phyloP scores from a whole-genome alignment of 2,113 vertebrate genomes.

The Pomatorhinus ruficollis region DNA sequence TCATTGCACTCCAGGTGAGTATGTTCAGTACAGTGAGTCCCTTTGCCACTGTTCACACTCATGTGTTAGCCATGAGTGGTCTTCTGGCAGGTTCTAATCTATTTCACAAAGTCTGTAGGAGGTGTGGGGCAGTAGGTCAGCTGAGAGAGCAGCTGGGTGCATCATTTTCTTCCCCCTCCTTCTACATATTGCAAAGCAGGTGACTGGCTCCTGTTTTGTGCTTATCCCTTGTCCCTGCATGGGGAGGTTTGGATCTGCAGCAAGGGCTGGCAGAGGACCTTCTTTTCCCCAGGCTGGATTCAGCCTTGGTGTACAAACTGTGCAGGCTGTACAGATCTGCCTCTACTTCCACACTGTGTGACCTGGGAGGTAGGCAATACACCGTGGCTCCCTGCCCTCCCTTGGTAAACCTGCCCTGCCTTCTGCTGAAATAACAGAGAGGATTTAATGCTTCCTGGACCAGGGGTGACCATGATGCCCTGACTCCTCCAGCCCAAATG shows the following conservation, averaged over 20 bases:
- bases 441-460: not conserved
- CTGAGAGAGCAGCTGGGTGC: not conserved
- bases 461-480: not conserved
- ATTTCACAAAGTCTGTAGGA: not conserved
- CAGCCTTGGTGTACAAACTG: not conserved
- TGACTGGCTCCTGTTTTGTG: not conserved
- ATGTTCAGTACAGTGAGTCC: not conserved
- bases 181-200: fast-evolving
- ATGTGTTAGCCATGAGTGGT: not conserved
- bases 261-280: not conserved
- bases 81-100: not conserved
- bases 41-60: not conserved
- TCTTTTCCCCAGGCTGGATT: not conserved
- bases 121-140: not conserved
- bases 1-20: not conserved
- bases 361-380: not conserved
- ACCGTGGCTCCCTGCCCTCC: not conserved
- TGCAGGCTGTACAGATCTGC: not conserved
- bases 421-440: not conserved
- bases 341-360: not conserved
- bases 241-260: not conserved
- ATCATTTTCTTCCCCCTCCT: not conserved
- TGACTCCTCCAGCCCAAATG: not conserved
- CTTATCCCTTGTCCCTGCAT: not conserved
- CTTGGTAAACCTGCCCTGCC: not conserved